Base-by-base conservation (phyloP, 2,113 vertebrate species). In the Ceratotherium simum region DNA sequence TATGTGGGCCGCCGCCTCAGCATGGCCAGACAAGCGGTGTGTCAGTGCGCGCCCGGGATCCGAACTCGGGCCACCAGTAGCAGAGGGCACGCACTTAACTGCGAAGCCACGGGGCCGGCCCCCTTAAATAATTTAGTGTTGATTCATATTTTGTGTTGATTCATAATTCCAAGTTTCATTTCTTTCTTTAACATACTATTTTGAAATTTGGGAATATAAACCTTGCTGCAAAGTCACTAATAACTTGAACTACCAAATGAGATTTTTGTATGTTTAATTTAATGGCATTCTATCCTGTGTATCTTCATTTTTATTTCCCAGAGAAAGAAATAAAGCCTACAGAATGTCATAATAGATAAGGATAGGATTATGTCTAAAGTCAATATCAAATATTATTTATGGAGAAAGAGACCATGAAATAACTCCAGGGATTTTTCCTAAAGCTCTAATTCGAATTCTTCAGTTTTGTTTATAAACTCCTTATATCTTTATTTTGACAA, bases 191-290 rank as follows among this genome's bases (percentile, higher is more conserved):
- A 54, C 31, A 62, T 89, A 29, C 9, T 58, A 9, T 94, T 96
- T 96, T 91, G 64, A 96, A 95, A 92, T 95, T 72, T 69, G 25
- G 70, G n/a, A 10, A 33, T 85, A 75, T 79, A 90, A 75, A 64
- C 51, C 39, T 89, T 96, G 48, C 39, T 75, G 6, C 29, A 91
- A 72, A 51, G 48, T 89, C 23, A 62, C 75, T 97, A 64, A 67
- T 96, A 97, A 86, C 69, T 92, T 96, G 10, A 97, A 79, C n/a
- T 95, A 36, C 4, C 69, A 82, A 82, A 51, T 95, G 56, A 97
- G 21, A 42, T 72, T 93, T 96, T 92, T 91, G 5, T 95, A 42
- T 94, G 8, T 69, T 87, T 51, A 67, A 39, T 95, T 93, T 96
- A 65, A 90, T 92, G 31, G 3, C 54, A 69, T 97, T 93, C 23